Base-by-base conservation (phyloP, 2,888 invertebrate species). In the Agrochola litura region DNA sequence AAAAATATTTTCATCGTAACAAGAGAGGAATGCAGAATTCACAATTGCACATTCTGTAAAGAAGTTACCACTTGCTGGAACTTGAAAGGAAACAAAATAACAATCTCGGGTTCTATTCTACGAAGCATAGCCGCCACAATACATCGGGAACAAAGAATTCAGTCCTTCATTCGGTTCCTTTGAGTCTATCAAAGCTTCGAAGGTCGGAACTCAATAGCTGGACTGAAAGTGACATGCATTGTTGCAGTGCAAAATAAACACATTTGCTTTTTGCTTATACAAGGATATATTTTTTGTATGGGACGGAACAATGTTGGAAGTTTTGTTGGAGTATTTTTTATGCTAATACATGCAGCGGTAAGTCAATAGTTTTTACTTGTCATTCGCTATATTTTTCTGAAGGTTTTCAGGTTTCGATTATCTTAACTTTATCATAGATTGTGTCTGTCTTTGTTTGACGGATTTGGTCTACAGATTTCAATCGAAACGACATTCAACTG, bases 101-200 rank as follows among this genome's bases (percentile, higher is more conserved):
- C 56, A 79, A 72, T 75, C 58, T 67, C 54, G 58, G 37, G 25
- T 84, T 77, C 65, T 66, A 46, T 81, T 81, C 61, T 70, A 49
- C 37, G 69, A 84, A 77, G 61, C 25, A 25, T 54, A 41, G 37
- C 58, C 25, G 64, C 63, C 68, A 75, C 77, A 81, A 81, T 70
- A 22, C 16, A 65, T 37, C 12, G 72, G 69, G 74, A 81, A 84
- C 78, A 84, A 84, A 81, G 72, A 70, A 84, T 70, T n/a, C 25
- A 68, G 61, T 25, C 77, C 41, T 77, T 77, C 84, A 84, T 72
- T 65, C 74, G 49, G 74, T 25, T 25, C 70, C 68, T 71, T 84
- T 73, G 56, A 81, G 68, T 68, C 64, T 52, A 77, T 74, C 64
- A 61, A 73, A 81, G 83, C 67, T 60, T 52, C 60, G 73, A 84